Evolutionary conservation across 2,113 vertebrate genomes (phyloP).

Genomic region (Coregonus clupeaformis): DNA sequence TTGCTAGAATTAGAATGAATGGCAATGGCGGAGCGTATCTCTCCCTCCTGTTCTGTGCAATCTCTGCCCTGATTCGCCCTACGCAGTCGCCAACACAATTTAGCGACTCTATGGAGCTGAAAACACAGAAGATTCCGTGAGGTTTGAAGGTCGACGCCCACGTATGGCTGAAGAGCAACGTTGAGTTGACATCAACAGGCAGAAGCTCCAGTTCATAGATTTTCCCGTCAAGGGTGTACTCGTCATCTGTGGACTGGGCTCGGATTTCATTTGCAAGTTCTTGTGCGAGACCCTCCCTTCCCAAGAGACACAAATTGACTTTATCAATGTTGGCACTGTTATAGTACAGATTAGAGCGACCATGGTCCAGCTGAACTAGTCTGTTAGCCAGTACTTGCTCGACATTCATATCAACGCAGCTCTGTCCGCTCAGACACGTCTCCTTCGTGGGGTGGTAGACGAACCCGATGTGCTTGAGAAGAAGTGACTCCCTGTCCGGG

Average conservation of each 20-base stretch:
- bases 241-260: conserved; percentile 95
- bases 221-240: conserved; percentile 97
- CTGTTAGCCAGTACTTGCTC: conserved; percentile 92
- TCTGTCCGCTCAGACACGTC: conserved; percentile 95
- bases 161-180: conserved; percentile 87
- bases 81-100: conserved; percentile 95
- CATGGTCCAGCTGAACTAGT: conserved; percentile 88
- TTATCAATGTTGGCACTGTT: conserved; percentile 94
- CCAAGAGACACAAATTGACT: conserved; percentile 95
- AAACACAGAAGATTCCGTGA: conserved; percentile 97
- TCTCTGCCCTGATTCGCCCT: conserved; percentile 90
- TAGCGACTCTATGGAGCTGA: conserved; percentile 95
- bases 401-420: conserved; percentile 94
- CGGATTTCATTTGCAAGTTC: conserved; percentile 96
- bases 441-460: conserved; percentile 99
- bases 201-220: conserved; percentile 96
- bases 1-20: conserved; percentile 94
- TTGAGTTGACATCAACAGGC: conserved; percentile 90
- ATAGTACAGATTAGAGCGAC: conserved; percentile 88
- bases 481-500: conserved; percentile 95
- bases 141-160: conserved; percentile 93
- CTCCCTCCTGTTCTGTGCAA: conserved; percentile 88
- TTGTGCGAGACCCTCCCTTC: conserved; percentile 93
- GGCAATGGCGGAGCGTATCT: conserved; percentile 87
- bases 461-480: conserved; percentile 98